phyloP scores from a whole-genome alignment of 2,797 vertebrate genomes.

The Karalla daura region DNA sequence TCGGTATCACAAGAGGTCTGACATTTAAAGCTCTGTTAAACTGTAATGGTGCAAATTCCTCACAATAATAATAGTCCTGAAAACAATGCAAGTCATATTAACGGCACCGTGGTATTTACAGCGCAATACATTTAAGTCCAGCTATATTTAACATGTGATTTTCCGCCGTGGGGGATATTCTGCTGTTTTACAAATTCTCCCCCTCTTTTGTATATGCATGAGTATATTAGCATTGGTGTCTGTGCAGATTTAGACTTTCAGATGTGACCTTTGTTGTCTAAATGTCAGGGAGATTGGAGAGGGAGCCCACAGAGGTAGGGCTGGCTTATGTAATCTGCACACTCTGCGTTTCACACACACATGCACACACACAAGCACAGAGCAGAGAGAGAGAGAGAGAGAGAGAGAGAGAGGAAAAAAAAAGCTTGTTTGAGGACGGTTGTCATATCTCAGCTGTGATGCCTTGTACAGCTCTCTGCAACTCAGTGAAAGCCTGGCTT shows the following conservation, averaged over 20 bases:
- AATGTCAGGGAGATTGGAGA: slow-evolving; percentile 85
- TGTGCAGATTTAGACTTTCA: slow-evolving; percentile 86
- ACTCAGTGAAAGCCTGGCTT: slow-evolving; percentile 72
- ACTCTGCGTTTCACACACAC: slow-evolving; percentile 64
- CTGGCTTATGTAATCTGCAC: slow-evolving; percentile 81
- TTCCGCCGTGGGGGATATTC: slow-evolving; percentile 47
- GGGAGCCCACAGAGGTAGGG: slow-evolving; percentile 79
- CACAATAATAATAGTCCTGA: background rate
- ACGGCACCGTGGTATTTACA: background rate
- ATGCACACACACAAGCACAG: slow-evolving; percentile 48
- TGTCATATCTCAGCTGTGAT: slow-evolving; percentile 76
- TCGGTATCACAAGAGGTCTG: background rate
- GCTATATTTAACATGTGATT: slow-evolving; percentile 33
- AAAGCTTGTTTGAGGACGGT: slow-evolving; percentile 71
- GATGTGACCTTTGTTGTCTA: slow-evolving; percentile 89
- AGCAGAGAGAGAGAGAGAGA: slow-evolving; percentile 30
- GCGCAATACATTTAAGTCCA: slow-evolving; percentile 19
- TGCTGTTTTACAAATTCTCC: slow-evolving; percentile 46
- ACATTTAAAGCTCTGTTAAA: background rate
- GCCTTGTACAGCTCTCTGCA: slow-evolving; percentile 55
- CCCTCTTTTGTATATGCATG: slow-evolving; percentile 76
- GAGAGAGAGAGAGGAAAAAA: too few species aligned
- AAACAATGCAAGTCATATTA: background rate
- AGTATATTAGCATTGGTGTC: slow-evolving; percentile 82
- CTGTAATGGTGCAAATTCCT: background rate